Evolutionary conservation across 2,797 vertebrate genomes (phyloP).

Genomic region (Heteromormyrus szaboi): DNA sequence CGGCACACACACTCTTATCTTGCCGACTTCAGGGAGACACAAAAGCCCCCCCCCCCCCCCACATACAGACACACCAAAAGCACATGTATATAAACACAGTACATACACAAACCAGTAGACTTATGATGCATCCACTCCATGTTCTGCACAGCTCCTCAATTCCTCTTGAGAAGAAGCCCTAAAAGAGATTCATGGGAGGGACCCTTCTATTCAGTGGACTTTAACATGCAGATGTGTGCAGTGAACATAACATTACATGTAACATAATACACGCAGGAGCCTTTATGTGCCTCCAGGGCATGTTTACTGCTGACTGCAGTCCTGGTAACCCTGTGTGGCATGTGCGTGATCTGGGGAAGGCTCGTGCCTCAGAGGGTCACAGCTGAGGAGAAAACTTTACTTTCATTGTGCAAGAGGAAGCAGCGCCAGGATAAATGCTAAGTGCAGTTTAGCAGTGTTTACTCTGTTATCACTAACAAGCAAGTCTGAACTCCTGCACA

Average conservation of each 20-base stretch:
- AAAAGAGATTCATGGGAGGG: neutral
- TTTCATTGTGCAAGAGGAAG: neutral
- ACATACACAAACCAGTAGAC: neutral
- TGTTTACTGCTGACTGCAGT: neutral
- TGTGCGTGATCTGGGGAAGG: neutral
- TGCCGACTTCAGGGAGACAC: neutral
- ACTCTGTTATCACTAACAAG: neutral
- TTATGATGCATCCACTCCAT: neutral
- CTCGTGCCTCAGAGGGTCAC: neutral
- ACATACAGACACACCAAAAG: neutral
- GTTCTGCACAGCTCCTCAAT: neutral
- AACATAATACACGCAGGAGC: neutral
- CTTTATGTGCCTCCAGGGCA: neutral
- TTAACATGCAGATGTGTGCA: neutral
- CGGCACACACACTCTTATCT: slow-evolving; percentile 9
- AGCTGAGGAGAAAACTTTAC: neutral
- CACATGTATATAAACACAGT: neutral
- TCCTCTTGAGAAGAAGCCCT: neutral
- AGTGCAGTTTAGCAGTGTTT: neutral
- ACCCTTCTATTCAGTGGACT: neutral
- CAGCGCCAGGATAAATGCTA: neutral
- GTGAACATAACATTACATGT: neutral
- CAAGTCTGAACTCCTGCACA: neutral
- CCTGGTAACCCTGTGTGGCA: neutral
- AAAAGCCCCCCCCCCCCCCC: neutral